Conservation (phyloP, 2,113 vertebrate species). For the Python bivittatus region DNA sequence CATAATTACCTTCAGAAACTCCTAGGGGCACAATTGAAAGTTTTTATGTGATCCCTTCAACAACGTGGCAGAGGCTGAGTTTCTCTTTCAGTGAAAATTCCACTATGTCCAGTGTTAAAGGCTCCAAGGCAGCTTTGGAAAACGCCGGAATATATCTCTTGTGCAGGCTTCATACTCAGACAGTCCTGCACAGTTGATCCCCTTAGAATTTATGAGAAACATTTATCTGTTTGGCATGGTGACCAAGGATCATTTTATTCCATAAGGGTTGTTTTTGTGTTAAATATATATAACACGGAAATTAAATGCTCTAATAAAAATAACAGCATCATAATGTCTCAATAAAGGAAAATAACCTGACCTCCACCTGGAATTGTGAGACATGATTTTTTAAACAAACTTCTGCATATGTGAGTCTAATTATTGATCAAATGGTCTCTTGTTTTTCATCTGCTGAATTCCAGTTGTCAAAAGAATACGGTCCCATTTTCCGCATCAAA, state of each 20-base stretch:
- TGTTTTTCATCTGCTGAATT: neutral
- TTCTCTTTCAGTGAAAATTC: neutral
- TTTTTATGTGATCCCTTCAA: neutral
- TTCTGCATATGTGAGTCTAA: neutral
- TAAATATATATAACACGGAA: neutral
- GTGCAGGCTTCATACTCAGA: too few species aligned
- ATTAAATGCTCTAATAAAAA: neutral
- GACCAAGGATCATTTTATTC: neutral
- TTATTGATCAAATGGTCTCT: neutral
- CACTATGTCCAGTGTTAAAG: neutral
- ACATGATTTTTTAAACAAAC: neutral
- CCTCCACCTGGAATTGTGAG: neutral
- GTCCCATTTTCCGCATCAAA: slow-evolving; percentile 50
- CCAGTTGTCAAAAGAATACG: slow-evolving; percentile 42
- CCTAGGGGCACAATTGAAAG: neutral
- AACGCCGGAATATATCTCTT: too few species aligned
- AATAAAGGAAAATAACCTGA: neutral
- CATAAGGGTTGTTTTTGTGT: neutral
- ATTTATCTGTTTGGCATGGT: neutral
- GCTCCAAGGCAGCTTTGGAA: too few species aligned
- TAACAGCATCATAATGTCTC: neutral
- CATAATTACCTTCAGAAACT: neutral
- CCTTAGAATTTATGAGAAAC: neutral
- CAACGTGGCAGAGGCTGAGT: neutral
- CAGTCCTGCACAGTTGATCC: neutral